Evolutionary conservation across 2,797 vertebrate species (phyloP), one percentile per base, ranked within the genome.

Genomic region (Ptychobarbus kaznakovi): DNA sequence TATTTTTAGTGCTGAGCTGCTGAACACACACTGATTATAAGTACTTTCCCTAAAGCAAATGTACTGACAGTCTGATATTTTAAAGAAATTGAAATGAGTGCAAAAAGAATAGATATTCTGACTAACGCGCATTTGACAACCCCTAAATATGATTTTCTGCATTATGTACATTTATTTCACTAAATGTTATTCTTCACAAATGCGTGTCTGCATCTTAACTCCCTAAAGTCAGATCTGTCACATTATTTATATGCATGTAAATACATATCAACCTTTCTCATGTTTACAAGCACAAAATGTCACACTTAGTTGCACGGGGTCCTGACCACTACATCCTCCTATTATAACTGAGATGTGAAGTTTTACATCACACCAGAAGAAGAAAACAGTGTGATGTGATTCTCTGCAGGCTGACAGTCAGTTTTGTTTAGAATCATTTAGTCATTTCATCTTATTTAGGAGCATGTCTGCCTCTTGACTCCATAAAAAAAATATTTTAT

Each of bases 391-490:
- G 49, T 10, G 12, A 46, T 8, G 65, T 46, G 65, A 70, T 70
- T 70, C 80, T 70, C 80, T 40, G 13, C 80, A 70, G 28, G 35
- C 22, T 40, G 46, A 25, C 16, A 81, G 63, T 38, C 42, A 68
- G 80, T 28, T 81, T 70, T 53, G 70, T 81, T 81, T 56, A 80
- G 42, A 51, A 68, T 10, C 78, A 68, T 65, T 65, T 68, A 80
- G 63, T 65, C 78, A 80, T 68, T 80, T 68, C 42, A 68, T 80
- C 78, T 68, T 35, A 80, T 65, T 80, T 80, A 66, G 44, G 42
- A 68, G 46, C 80, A 69, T 56, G 65, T 56, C 63, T 68, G 78
- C n/a, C 61, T 80, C 78, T 68, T 49, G 78, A 80, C 40, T 65
- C 38, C 28, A 68, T 38, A 28, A 81, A 81, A 32, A 32, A 32